Evolutionary conservation across 1,140 invertebrate species (phyloP), one percentile per base, ranked within the genome.

Genomic region (Yoshiicerus persimilis): DNA sequence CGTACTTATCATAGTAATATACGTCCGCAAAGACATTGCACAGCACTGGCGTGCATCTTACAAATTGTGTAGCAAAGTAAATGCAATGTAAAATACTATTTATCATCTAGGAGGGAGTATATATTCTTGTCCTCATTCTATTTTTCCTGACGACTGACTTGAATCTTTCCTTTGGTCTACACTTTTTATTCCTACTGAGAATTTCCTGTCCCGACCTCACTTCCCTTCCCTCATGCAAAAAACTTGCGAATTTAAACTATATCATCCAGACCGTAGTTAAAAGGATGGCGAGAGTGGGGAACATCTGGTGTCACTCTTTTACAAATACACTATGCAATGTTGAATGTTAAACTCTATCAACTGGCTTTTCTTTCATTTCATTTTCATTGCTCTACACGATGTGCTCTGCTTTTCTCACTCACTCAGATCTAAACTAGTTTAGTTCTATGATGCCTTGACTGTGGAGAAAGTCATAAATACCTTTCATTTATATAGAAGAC

Each of bases 391-490:
- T n/a, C n/a, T 56, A n/a, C 47, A n/a, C 47, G 20, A 56, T 56
- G n/a, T n/a, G 47, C 47, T 56, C 47, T 56, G 4, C 47, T 56
- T 56, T 56, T 56, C 47, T 30, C 64, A 25, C 13, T 6, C 64
- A 13, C 10, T 30, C 6, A 70, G 23, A 70, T 30, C 20, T 9
- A 70, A 25, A 70, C 64, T 70, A 27, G 11, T 30, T 16, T 70
- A 70, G 64, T 10, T 11, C 2, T 70, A 6, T 70, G 64, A 70
- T 30, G 27, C 0, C 75, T 36, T n/a, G 34, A 32, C 13, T 77
- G n/a, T n/a, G 75, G 75, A 80, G 75, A 80, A 80, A 80, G 75
- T 80, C 75, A 80, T 80, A 34, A 80, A 80, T 80, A 80, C 32
- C 32, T 80, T 80, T 80, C 75, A 38, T 80, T 80, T 36, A 38